phyloP scores from a whole-genome alignment of 2,113 vertebrate species.

The Colistium nudipinnis region DNA sequence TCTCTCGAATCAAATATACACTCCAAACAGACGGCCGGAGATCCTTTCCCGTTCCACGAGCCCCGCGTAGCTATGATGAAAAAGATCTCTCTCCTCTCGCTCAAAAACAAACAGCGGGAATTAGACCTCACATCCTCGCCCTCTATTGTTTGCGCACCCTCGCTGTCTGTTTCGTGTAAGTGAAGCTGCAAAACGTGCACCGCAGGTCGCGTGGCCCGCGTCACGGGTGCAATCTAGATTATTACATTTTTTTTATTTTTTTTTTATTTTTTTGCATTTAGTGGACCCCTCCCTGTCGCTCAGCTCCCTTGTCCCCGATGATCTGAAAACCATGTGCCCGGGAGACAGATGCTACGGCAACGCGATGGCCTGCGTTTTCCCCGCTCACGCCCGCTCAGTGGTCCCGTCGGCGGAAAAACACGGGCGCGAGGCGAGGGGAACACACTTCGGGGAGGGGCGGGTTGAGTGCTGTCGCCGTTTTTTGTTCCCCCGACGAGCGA shows the following conservation, averaged over 20 bases:
- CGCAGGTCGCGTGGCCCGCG: no score
- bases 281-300: background rate
- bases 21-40: slow-evolving; percentile 15
- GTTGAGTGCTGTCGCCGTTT: slow-evolving; percentile 1
- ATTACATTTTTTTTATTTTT: no score
- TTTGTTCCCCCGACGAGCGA: background rate
- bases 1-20: slow-evolving; percentile 38
- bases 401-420: slow-evolving; percentile 10
- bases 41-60: slow-evolving; percentile 18
- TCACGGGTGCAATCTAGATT: no score
- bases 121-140: background rate
- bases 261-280: no score
- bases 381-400: background rate
- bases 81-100: background rate
- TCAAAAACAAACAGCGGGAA: background rate
- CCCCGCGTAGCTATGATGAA: slow-evolving; percentile 20
- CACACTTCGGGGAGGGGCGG: background rate
- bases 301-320: slow-evolving; percentile 47
- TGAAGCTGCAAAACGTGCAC: no score
- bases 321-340: slow-evolving; percentile 45
- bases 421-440: slow-evolving; percentile 8
- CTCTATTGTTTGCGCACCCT: background rate
- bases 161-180: no score
- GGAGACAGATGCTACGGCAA: slow-evolving; percentile 49
- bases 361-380: slow-evolving; percentile 41